These are phyloP conservation scores for Colius striatus DNA, from an alignment of 2,113 vertebrate species.

Conservation along the genomic window DNA sequence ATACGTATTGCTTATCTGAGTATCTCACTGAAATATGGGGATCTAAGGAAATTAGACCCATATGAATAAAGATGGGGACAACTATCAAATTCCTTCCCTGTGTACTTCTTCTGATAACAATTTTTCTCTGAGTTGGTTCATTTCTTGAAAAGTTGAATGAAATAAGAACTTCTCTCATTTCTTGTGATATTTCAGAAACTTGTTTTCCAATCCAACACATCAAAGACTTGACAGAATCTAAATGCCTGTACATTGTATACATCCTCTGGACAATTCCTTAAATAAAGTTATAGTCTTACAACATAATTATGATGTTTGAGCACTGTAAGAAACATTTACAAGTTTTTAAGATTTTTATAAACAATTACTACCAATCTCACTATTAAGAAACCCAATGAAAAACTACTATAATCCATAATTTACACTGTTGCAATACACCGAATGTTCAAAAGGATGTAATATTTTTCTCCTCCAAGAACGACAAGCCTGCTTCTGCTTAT, in stretches of 20 bases:
- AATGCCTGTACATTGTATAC: not conserved
- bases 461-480: not conserved
- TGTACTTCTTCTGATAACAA: not conserved
- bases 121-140: not conserved
- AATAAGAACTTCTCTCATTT: not conserved
- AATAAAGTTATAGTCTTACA: not conserved
- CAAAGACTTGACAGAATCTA: not conserved
- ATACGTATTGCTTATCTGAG: not conserved
- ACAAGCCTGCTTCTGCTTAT: not conserved
- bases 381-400: not conserved
- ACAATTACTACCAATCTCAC: not conserved
- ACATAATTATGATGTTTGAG: not conserved
- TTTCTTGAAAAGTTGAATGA: not conserved
- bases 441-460: not conserved
- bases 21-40: not conserved
- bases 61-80: not conserved
- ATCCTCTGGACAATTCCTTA: not conserved
- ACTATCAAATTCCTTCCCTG: not conserved
- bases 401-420: not conserved
- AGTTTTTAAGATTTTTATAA: not conserved
- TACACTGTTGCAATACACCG: not conserved
- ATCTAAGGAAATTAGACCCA: not conserved
- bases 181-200: not conserved
- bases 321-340: not conserved
- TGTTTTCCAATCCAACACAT: not conserved